A percentile compares a stretch with the other conserved stretches of the same genome.
Conservation (phyloP, 2,113 vertebrate species). For the Xenus cinereus region DNA sequence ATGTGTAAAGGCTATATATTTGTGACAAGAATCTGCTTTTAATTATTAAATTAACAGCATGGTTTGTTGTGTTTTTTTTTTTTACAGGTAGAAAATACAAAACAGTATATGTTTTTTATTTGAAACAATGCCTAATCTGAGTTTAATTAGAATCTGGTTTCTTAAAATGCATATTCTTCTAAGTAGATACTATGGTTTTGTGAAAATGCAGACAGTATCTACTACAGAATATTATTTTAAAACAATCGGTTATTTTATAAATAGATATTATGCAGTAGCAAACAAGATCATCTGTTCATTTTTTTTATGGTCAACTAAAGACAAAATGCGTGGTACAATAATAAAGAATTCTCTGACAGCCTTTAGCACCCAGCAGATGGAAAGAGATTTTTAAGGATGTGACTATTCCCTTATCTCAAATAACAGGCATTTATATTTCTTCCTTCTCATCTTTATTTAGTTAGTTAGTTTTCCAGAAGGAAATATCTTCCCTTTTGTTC, state of each 20-base stretch:
- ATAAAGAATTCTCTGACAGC: background rate
- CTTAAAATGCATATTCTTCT: background rate
- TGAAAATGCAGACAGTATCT: background rate
- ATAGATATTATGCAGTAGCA: background rate
- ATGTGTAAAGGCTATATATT: background rate
- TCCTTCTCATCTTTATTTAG: background rate
- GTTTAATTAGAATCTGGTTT: background rate
- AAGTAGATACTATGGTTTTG: background rate
- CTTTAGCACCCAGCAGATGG: background rate
- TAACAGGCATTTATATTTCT: background rate
- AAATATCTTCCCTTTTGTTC: background rate
- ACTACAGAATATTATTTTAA: background rate
- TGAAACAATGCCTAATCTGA: background rate
- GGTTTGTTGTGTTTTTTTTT: background rate
- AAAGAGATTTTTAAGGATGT: background rate
- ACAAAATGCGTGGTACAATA: background rate
- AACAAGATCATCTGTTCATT: background rate
- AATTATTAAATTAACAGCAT: background rate
- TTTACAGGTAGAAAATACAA: background rate
- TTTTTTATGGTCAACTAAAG: background rate
- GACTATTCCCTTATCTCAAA: background rate
- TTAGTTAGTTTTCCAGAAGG: background rate
- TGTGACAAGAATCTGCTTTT: background rate
- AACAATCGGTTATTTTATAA: background rate
- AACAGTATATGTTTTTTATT: background rate